Percentiles rank a stretch among this genome's conserved stretches.
Conservation (phyloP, 2,888 invertebrate genomes). For the Tenodera sinensis region DNA sequence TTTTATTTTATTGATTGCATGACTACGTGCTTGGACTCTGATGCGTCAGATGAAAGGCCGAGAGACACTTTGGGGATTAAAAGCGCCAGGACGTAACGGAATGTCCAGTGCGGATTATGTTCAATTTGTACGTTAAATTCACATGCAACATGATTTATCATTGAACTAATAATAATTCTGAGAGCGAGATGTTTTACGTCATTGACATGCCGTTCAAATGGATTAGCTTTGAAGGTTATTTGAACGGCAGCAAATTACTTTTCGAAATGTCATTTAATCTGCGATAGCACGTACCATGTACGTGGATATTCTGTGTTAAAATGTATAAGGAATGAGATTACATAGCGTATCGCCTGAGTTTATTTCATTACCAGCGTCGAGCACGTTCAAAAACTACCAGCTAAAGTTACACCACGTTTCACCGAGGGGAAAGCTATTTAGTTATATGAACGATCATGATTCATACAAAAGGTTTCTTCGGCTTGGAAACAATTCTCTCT, state of each 20-base stretch:
- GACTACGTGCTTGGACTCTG: not conserved
- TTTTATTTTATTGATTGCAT: not conserved
- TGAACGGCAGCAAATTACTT: not conserved
- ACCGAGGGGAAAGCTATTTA: too few species aligned
- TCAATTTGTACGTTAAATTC: not conserved
- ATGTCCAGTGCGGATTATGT: not conserved
- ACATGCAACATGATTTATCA: not conserved
- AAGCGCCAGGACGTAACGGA: not conserved
- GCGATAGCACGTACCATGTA: too few species aligned
- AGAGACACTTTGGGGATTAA: not conserved
- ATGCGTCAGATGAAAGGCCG: not conserved
- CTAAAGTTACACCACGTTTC: too few species aligned
- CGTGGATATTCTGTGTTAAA: too few species aligned
- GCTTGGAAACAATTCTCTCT: too few species aligned
- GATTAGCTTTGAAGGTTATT: not conserved
- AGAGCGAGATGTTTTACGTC: not conserved
- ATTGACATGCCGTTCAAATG: not conserved
- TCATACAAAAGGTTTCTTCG: too few species aligned
- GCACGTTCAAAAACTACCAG: too few species aligned
- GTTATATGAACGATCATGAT: too few species aligned
- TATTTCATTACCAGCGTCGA: too few species aligned
- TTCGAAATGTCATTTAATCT: not conserved
- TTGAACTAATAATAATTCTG: not conserved
- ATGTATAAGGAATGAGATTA: too few species aligned
- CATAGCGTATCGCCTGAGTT: too few species aligned